Conservation (phyloP, 30 jellyfish, hydroid and myxozoan genomes). For the Morbakka virulenta region DNA sequence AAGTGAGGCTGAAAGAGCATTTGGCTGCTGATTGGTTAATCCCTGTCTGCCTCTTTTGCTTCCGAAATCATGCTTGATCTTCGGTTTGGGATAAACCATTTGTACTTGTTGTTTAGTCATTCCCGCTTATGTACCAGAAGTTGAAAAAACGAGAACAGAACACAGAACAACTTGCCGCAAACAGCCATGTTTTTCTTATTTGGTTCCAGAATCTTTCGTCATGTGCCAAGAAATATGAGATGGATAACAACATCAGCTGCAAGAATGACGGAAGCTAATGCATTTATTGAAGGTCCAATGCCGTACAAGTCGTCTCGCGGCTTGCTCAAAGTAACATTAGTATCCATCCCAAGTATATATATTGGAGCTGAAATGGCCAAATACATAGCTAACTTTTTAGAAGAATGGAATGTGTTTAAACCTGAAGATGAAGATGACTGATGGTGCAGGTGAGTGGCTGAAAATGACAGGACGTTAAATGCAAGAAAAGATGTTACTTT, state of each 20-base stretch:
- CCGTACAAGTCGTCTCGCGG: constrained; percentile 22
- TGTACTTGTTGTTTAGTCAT: too few species aligned
- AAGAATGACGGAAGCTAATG: not conserved
- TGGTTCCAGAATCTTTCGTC: not conserved
- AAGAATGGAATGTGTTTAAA: constrained; percentile 81
- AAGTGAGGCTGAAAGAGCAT: too few species aligned
- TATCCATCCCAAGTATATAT: constrained; percentile 53
- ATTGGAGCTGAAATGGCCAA: constrained; percentile 75
- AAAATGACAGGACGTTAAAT: too few species aligned
- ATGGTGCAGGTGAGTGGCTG: too few species aligned
- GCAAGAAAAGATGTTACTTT: too few species aligned
- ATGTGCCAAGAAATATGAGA: not conserved
- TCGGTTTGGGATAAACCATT: too few species aligned
- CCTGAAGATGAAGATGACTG: constrained; percentile 91
- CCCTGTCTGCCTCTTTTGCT: too few species aligned
- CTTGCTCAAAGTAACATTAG: constrained; percentile 38
- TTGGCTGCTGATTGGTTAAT: too few species aligned
- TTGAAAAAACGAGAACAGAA: not conserved
- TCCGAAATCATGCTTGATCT: too few species aligned
- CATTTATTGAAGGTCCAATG: not conserved
- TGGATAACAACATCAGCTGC: not conserved
- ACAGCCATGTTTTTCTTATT: not conserved
- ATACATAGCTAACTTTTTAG: constrained; percentile 79
- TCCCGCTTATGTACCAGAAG: too few species aligned
- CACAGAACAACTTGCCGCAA: not conserved